These are phyloP conservation scores for Typhlomys cinereus DNA, from an alignment of 2,113 vertebrate species.

Conservation along the genomic window DNA sequence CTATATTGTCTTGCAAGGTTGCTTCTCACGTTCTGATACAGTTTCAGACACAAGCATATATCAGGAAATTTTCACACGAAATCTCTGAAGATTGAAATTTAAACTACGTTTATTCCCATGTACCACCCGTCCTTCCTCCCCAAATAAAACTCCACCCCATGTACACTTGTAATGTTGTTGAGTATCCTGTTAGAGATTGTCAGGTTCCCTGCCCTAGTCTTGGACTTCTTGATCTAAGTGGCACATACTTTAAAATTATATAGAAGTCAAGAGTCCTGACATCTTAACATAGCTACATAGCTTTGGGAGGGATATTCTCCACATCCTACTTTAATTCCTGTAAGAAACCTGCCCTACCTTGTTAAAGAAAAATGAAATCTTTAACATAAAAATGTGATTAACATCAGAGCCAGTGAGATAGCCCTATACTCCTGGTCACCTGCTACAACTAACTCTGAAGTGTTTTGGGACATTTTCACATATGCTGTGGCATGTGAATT, in stretches of 20 bases:
- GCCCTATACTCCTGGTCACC: no score
- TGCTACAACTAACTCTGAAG: no score
- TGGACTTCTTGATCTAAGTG: neutral
- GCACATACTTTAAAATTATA: neutral
- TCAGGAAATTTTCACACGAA: no score
- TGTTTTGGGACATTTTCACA: no score
- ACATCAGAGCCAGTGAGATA: no score
- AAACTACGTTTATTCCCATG: no score
- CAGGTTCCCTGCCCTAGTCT: neutral
- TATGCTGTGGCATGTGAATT: no score
- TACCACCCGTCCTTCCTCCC: no score
- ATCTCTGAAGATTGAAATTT: no score
- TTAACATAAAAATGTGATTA: constrained; percentile 52
- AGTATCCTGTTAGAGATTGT: neutral
- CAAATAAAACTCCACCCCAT: neutral
- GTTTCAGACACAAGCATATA: no score
- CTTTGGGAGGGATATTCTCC: neutral
- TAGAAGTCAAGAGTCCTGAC: neutral
- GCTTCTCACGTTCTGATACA: no score
- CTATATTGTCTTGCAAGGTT: no score
- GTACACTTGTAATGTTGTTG: neutral
- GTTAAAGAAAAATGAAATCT: constrained; percentile 14
- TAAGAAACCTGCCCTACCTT: neutral
- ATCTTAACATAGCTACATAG: neutral
- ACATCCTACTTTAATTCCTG: neutral